Conservation (phyloP, 2,113 vertebrate species). For the Orycteropus afer region DNA sequence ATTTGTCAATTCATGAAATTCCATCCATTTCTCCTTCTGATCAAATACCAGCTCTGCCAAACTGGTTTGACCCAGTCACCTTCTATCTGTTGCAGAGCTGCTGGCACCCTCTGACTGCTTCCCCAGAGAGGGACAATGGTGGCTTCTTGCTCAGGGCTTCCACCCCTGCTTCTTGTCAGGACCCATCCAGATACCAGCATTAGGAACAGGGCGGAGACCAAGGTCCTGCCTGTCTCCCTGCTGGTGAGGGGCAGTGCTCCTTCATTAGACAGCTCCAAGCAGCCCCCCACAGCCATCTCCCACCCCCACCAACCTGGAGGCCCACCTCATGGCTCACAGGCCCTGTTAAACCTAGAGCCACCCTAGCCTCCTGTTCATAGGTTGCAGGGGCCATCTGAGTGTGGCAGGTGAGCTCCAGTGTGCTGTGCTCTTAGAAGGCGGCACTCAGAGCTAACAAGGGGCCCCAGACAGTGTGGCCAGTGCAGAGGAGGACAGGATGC, state of each 20-base stretch:
- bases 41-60: not conserved
- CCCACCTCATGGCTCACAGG: not conserved
- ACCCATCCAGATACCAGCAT: not conserved
- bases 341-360: not conserved
- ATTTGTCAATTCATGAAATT: not conserved
- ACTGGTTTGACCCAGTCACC: not conserved
- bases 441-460: not conserved
- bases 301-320: not conserved
- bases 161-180: not conserved
- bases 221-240: not conserved
- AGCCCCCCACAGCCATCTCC: not conserved
- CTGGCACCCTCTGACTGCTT: not conserved
- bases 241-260: not conserved
- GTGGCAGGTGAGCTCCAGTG: not conserved
- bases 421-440: not conserved
- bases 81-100: not conserved
- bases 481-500: not conserved
- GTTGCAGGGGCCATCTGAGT: not conserved
- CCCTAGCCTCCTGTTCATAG: not conserved
- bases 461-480: accelerated
- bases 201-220: not conserved
- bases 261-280: not conserved
- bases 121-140: not conserved
- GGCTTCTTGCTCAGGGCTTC: not conserved
- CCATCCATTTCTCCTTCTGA: not conserved